Evolutionary conservation across 2,888 invertebrate genomes (phyloP).

Genomic region (Isotomurus palustris): DNA sequence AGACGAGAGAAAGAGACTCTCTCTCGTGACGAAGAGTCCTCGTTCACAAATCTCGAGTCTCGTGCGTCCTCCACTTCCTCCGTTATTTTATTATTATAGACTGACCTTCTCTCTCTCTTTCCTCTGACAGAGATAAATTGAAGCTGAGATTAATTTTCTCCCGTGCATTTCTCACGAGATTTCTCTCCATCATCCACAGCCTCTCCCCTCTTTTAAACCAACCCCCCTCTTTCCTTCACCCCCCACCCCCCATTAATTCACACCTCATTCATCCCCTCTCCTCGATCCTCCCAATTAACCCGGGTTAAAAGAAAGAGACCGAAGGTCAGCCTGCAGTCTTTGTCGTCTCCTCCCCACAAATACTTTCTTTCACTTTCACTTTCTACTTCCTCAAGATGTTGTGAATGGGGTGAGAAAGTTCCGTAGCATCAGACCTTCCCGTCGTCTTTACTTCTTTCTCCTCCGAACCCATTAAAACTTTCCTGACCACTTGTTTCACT

Average conservation of each 20-base stretch:
- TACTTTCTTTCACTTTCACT: background rate
- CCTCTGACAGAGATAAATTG: conserved; percentile 47
- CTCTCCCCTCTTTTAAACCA: background rate
- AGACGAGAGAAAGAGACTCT: no score
- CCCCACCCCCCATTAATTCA: background rate
- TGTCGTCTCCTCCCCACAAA: background rate
- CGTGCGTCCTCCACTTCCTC: no score
- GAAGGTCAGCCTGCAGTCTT: no score
- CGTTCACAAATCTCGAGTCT: no score
- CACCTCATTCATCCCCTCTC: no score
- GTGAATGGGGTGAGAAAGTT: background rate
- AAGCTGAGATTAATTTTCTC: conserved; percentile 47
- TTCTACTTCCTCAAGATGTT: background rate
- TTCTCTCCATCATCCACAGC: conserved; percentile 18
- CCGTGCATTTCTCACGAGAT: conserved; percentile 47
- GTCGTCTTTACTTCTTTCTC: background rate
- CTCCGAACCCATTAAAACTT: no score
- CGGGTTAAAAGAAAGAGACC: no score
- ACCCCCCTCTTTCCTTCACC: background rate
- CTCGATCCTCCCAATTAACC: no score
- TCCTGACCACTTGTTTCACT: conserved; percentile 3
- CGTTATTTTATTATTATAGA: no score
- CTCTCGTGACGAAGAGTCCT: no score
- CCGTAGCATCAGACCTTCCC: background rate
- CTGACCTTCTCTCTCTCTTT: no score